These are phyloP conservation scores for Asteroscopus sphinx DNA, from an alignment of 2,888 invertebrate genomes.

Conservation along the genomic window DNA sequence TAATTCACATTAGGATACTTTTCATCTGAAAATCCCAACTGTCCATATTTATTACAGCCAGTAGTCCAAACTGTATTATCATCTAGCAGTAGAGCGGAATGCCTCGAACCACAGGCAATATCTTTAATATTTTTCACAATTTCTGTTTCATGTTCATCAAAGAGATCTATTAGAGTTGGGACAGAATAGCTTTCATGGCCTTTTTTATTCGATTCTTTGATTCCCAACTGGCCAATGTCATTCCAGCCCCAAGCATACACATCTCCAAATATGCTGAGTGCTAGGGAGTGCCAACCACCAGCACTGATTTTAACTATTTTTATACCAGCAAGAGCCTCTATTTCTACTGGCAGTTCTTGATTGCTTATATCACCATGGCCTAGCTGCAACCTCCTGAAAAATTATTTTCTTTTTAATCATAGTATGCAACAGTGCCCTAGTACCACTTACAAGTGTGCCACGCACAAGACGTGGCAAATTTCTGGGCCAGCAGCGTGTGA, in stretches of 20 bases:
- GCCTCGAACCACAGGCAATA: slow-evolving; percentile 94
- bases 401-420: no score
- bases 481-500: no score
- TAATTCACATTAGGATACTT: slow-evolving; percentile 64
- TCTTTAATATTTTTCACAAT: slow-evolving; percentile 87
- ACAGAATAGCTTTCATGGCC: slow-evolving; percentile 69
- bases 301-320: slow-evolving; percentile 92
- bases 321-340: slow-evolving; percentile 94
- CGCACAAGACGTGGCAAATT: no score
- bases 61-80: slow-evolving; percentile 92
- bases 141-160: slow-evolving; percentile 77
- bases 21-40: slow-evolving; percentile 89
- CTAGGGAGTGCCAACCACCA: slow-evolving; percentile 96
- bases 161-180: slow-evolving; percentile 79
- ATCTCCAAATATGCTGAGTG: slow-evolving; percentile 94
- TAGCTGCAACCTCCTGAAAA: slow-evolving; percentile 95
- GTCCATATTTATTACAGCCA: slow-evolving; percentile 96
- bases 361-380: slow-evolving; percentile 93
- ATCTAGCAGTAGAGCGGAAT: slow-evolving; percentile 92
- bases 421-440: no score
- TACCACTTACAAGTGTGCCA: no score
- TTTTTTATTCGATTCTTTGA: slow-evolving; percentile 71
- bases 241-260: slow-evolving; percentile 98
- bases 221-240: slow-evolving; percentile 95
- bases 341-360: slow-evolving; percentile 90